Conservation (phyloP, 2,888 invertebrate genomes). For the Eupithecia vulgata region DNA sequence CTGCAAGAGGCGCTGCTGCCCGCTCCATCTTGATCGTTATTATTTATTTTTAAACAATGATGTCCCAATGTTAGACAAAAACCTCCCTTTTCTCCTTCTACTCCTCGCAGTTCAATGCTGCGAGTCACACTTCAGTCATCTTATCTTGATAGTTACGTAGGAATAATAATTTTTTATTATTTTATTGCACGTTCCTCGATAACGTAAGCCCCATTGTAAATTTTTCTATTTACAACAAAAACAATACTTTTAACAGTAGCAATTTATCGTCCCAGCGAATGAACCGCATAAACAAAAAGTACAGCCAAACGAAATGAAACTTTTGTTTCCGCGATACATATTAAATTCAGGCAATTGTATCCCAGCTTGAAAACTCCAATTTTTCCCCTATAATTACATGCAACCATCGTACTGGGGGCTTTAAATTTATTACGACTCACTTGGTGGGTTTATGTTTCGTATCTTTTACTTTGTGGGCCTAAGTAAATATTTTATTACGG, state of each 20-base stretch:
- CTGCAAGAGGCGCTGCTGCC: too few relatives aligned
- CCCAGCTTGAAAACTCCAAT: conserved; percentile 13
- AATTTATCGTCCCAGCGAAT: conserved; percentile 11
- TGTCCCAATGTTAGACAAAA: too few relatives aligned
- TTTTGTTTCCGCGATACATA: conserved; percentile 31
- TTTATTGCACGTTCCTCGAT: background rate
- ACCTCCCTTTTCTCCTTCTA: too few relatives aligned
- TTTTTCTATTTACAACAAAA: background rate
- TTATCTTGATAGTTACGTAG: too few relatives aligned
- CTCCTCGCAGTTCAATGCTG: too few relatives aligned
- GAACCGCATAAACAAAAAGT: conserved; percentile 19
- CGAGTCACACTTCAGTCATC: too few relatives aligned
- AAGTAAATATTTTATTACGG: conserved; percentile 58
- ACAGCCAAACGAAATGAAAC: conserved; percentile 26
- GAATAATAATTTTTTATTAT: too few relatives aligned
- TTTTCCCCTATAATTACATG: conserved; percentile 47
- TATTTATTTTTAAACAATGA: too few relatives aligned
- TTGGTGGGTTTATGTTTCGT: conserved; percentile 43
- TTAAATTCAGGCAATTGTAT: conserved; percentile 25
- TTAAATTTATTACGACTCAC: conserved; percentile 47
- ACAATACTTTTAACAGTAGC: conserved; percentile 1
- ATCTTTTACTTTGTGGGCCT: conserved; percentile 46
- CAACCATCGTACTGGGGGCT: conserved; percentile 45
- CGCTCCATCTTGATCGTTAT: too few relatives aligned
- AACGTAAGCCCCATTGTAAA: background rate